Conservation (phyloP, 1,140 invertebrate species). For the Bombus cullumanus region DNA sequence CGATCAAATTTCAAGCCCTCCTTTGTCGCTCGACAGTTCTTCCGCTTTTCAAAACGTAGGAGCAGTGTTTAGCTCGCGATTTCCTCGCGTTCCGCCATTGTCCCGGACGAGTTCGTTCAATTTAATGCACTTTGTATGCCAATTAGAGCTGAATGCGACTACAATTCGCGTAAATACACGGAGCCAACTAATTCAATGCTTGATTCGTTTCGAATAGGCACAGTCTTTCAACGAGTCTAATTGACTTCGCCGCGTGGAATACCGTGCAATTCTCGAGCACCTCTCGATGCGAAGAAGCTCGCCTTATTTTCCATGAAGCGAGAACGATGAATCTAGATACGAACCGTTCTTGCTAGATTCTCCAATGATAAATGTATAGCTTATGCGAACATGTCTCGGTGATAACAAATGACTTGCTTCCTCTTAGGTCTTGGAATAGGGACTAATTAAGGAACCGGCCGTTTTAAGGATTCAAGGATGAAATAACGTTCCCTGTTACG, state of each 20-base stretch:
- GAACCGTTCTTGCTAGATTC: neutral
- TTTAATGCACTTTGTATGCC: neutral
- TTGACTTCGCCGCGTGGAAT: neutral
- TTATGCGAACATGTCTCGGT: neutral
- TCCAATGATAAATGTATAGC: neutral
- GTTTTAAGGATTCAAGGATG: neutral
- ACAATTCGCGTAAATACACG: neutral
- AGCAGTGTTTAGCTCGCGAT: neutral
- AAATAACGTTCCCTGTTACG: neutral
- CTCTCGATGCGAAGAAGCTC: neutral
- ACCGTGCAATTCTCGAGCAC: neutral
- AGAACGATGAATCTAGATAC: neutral
- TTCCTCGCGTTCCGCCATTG: neutral
- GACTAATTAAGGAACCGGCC: conserved; percentile 26
- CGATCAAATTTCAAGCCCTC: neutral
- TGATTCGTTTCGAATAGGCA: neutral
- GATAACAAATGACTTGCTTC: conserved; percentile 10
- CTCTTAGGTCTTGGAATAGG: neutral
- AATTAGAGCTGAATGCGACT: neutral
- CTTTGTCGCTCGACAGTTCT: neutral
- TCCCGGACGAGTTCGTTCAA: neutral
- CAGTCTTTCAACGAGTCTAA: conserved; percentile 5
- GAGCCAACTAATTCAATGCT: neutral
- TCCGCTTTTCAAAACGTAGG: neutral
- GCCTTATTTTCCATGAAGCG: neutral